These are phyloP conservation scores for Halcyon leucocephala DNA, from an alignment of 2,797 vertebrate genomes.

Conservation along the genomic window DNA sequence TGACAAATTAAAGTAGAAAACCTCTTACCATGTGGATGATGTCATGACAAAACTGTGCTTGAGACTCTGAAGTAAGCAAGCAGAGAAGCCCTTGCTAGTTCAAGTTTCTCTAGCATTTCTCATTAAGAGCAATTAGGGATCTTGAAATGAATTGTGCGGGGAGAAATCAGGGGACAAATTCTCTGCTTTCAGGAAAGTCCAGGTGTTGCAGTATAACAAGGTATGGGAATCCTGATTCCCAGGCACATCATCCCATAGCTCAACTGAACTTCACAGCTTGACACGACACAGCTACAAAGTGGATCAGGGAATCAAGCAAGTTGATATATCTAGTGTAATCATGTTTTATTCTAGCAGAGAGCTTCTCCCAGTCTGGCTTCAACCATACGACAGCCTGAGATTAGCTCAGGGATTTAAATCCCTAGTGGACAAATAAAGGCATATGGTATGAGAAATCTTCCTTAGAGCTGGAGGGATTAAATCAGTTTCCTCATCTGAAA, in stretches of 20 bases:
- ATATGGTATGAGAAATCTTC: constrained; percentile 46
- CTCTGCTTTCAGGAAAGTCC: neutral
- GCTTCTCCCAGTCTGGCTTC: neutral
- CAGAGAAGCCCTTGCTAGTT: neutral
- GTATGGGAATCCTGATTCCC: neutral
- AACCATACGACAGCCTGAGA: neutral
- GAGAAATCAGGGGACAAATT: neutral
- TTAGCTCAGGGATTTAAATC: constrained; percentile 16
- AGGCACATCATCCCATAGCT: neutral
- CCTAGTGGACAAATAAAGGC: constrained; percentile 3
- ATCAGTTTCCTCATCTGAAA: neutral
- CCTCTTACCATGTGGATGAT: fast-evolving
- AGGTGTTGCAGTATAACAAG: neutral
- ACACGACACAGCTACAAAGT: neutral
- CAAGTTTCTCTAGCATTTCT: neutral
- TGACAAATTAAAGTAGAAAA: neutral
- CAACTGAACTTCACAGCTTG: neutral
- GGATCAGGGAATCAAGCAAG: neutral
- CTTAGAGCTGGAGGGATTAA: neutral
- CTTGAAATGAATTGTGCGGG: neutral
- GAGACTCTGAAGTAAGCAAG: neutral
- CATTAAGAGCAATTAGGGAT: neutral
- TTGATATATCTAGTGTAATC: neutral
- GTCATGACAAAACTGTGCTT: neutral
- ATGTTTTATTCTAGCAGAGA: neutral